Conservation (phyloP, 1,140 invertebrate species). For the Lasioglossum baleicum region DNA sequence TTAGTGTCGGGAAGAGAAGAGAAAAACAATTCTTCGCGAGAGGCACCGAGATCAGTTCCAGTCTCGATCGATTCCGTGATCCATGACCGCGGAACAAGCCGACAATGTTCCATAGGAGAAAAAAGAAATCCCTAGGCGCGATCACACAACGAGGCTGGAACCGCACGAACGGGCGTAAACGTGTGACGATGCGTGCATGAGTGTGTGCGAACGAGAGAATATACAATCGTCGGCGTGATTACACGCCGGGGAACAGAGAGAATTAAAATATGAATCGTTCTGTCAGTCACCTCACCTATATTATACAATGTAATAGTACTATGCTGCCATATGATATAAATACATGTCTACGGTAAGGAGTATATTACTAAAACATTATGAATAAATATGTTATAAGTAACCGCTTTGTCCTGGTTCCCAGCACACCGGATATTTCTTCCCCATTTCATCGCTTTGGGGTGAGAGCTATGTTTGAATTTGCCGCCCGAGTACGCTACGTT, state of each 20-base stretch:
- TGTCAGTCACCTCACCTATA: constrained; percentile 77
- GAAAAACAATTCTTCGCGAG: neutral
- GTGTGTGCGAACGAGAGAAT: constrained; percentile 6
- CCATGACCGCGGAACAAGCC: neutral
- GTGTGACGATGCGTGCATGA: constrained; percentile 35
- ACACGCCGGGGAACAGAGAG: constrained; percentile 61
- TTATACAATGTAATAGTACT: constrained; percentile 78
- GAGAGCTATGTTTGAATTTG: neutral
- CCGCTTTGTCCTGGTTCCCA: neutral
- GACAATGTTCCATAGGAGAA: neutral
- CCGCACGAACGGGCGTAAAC: neutral
- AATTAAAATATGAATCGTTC: constrained; percentile 68
- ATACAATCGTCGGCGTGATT: constrained; percentile 36
- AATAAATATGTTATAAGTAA: constrained; percentile 74
- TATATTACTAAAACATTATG: constrained; percentile 78
- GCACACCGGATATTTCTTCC: neutral
- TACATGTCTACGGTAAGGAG: constrained; percentile 79
- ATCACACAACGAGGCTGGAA: neutral
- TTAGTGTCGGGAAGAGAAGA: neutral
- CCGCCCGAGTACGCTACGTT: too few species aligned
- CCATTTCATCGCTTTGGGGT: neutral
- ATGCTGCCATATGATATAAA: constrained; percentile 80
- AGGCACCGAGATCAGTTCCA: constrained; percentile 1
- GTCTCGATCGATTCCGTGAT: constrained; percentile 38
- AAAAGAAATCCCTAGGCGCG: constrained; percentile 7